Evolutionary conservation across 2,888 invertebrate species (phyloP), one percentile per base, ranked within the genome.

Genomic region (Orchesella flavescens): DNA sequence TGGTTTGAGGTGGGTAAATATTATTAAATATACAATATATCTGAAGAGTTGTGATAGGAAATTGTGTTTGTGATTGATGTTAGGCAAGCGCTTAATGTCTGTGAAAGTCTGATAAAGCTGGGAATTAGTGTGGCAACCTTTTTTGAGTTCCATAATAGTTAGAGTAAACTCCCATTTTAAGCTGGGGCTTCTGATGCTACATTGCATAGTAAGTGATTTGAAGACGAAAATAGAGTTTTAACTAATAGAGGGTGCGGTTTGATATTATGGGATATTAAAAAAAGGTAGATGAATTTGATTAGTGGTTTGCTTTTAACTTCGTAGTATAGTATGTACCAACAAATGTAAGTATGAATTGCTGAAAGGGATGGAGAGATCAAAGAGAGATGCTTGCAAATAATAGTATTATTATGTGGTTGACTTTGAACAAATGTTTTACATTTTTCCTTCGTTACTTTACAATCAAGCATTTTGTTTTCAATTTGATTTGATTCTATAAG

Each of bases 71-170:
- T 4, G n/a, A n/a, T n/a, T 34, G 7, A 34, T 34, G 34, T 34
- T 2, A 34, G 7, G 34, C 34, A 34, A 34, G 34, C 34, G 34
- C 34, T 34, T 34, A 4, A 34, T 34, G 34, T 34, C 34, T 34
- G 34, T 34, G 34, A 49, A 49, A 49, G 49, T 49, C 12, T 49
- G 49, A 49, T 49, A 49, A 57, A 77, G 66, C 59, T 23, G 21
- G 46, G 43, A 59, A 68, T 57, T 66, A 68, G 17, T 55, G 49
- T 49, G 12, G 49, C 49, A 59, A 19, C 23, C 23, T n/a, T 65
- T 34, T 19, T 34, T n/a, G n/a, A n/a, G n/a, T n/a, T n/a, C n/a
- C n/a, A n/a, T n/a, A n/a, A n/a, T n/a, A 44, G 15, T 61, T 7
- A 23, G 4, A 49, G 46, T 15, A 15, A 5, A 12, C 10, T 63